These are phyloP conservation scores for Regulus satrapa DNA, from an alignment of 2,113 vertebrate species.

Conservation along the genomic window DNA sequence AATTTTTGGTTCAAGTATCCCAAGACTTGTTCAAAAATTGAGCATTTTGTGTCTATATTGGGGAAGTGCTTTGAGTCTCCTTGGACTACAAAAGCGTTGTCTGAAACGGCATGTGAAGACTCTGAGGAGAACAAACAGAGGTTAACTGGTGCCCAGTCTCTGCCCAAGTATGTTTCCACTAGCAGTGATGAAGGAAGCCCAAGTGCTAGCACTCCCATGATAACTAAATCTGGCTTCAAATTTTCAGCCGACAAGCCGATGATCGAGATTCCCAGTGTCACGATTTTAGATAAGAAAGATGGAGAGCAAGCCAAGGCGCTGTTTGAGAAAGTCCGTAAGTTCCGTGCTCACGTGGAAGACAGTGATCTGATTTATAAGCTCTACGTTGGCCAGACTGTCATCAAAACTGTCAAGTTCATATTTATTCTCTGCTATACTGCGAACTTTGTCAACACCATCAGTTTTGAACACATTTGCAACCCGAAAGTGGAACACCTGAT, in stretches of 20 bases:
- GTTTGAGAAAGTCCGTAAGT: constrained; percentile 97
- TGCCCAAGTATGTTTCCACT: constrained; percentile 92
- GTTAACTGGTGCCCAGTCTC: constrained; percentile 84
- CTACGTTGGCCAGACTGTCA: constrained; percentile 92
- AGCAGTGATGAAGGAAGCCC: constrained; percentile 96
- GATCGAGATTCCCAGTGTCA: constrained; percentile 91
- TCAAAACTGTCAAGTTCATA: constrained; percentile 97
- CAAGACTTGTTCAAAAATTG: constrained; percentile 97
- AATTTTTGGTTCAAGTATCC: constrained; percentile 99
- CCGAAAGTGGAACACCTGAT: constrained; percentile 92
- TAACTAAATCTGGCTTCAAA: constrained; percentile 88
- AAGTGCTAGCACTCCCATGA: constrained; percentile 87
- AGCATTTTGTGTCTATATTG: constrained; percentile 96
- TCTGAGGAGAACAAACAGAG: constrained; percentile 97
- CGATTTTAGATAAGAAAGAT: constrained; percentile 97
- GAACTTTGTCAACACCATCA: constrained; percentile 91
- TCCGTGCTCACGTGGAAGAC: constrained; percentile 94
- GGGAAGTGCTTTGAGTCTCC: constrained; percentile 98
- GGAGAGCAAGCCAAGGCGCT: constrained; percentile 97
- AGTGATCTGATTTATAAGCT: constrained; percentile 96
- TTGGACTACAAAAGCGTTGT: constrained; percentile 97
- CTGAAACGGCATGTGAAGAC: constrained; percentile 95
- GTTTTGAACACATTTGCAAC: constrained; percentile 88
- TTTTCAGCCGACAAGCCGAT: constrained; percentile 94
- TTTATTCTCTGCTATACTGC: constrained; percentile 94